Percentiles rank a stretch among this genome's conserved stretches.
Evolutionary conservation across 2,888 invertebrate species (phyloP).

Genomic region (Branchipolynoe longqiensis): DNA sequence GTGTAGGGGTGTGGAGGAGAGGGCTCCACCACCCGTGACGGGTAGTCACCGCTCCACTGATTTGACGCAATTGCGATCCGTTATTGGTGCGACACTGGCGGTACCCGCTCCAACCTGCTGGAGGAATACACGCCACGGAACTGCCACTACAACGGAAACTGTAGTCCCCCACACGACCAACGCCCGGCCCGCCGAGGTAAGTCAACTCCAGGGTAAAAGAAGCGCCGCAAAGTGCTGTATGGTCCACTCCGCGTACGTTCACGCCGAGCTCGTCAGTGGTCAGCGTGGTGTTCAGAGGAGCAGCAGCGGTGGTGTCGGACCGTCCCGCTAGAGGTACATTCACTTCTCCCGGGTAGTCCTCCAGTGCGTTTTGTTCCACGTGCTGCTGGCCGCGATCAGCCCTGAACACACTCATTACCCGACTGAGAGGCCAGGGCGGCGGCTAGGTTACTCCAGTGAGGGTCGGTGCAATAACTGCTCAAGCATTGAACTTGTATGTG

Average conservation of each 20-base stretch:
- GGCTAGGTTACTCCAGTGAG: background rate
- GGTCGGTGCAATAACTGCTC: background rate
- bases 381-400: constrained; percentile 20
- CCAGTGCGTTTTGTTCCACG: constrained; percentile 10
- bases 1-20: constrained; percentile 53
- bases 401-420: constrained; percentile 49
- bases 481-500: constrained; percentile 1
- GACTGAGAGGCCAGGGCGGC: constrained; percentile 30
- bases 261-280: background rate
- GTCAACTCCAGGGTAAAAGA: background rate
- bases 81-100: constrained; percentile 28
- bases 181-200: background rate
- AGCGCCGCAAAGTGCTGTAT: background rate
- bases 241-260: background rate
- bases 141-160: background rate
- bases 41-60: constrained; percentile 49
- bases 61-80: constrained; percentile 51
- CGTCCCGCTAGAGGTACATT: no score
- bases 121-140: background rate
- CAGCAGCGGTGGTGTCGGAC: no score
- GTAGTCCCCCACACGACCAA: background rate
- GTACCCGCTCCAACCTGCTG: background rate
- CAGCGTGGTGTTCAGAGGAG: background rate
- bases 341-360: constrained; percentile 26
- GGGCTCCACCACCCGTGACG: constrained; percentile 44